Conservation (phyloP, 35 echinoderm and acorn worm species). For the Amphiura filiformis region DNA sequence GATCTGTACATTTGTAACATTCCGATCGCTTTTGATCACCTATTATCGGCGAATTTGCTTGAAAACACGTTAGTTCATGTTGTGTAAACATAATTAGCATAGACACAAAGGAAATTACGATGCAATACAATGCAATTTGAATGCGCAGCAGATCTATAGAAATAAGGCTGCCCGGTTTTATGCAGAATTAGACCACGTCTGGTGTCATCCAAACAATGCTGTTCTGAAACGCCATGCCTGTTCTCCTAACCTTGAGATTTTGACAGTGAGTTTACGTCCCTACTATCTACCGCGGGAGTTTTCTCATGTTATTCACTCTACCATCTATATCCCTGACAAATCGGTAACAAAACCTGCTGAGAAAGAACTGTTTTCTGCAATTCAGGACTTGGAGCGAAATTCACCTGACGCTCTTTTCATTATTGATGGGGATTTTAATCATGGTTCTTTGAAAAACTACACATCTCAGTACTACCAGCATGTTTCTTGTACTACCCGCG, state of each 20-base stretch:
- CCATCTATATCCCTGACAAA: constrained; percentile 20
- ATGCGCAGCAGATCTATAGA: no score
- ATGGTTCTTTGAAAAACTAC: constrained; percentile 14
- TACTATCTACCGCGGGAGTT: constrained; percentile 56
- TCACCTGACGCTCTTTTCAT: constrained; percentile 9
- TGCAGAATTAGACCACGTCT: no score
- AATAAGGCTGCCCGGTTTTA: no score
- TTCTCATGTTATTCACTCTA: constrained; percentile 42
- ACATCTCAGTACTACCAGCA: constrained; percentile 28
- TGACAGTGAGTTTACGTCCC: constrained; percentile 27
- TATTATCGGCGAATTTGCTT: no score
- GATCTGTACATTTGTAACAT: no score
- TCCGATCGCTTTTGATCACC: no score
- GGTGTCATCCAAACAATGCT: constrained; percentile 64
- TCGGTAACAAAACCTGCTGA: constrained; percentile 16
- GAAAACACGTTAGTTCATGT: no score
- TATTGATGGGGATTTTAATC: constrained; percentile 41
- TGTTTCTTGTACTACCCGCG: constrained; percentile 42
- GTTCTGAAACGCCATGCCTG: constrained; percentile 48
- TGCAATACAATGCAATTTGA: no score
- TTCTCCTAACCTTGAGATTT: constrained; percentile 42
- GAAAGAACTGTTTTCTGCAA: constrained; percentile 21
- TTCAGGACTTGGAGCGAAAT: constrained; percentile 7
- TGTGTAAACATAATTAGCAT: no score
- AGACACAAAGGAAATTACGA: no score